Evolutionary conservation across 2,888 invertebrate species (phyloP), one percentile per base, ranked within the genome.

Genomic region (Pseudoips prasinana): DNA sequence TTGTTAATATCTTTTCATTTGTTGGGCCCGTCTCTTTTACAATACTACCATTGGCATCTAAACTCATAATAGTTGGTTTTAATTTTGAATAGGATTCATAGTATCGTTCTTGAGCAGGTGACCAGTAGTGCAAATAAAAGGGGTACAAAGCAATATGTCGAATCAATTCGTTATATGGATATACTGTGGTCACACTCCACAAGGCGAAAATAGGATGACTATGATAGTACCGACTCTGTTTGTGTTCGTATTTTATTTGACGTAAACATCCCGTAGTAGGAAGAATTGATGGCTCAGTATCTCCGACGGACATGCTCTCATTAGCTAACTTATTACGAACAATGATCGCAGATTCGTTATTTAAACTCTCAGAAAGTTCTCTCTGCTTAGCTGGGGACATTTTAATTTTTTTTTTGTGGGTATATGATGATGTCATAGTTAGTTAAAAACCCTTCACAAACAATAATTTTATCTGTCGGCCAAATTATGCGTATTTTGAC

Each of bases 401-500:
- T 25, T 39, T 39, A 18, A 34, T n/a, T n/a, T 33, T 18, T 37
- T 33, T 27, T 37, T 37, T 2, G 10, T 24, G 7, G 33, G 25
- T 33, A 25, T 8, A 33, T 37, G 33, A 30, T n/a, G n/a, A 22
- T 33, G 27, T 9, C n/a, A 29, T 7, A 30, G 36, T 27, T 17
- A n/a, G 20, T 29, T 17, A 33, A 14, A 29, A 22, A 31, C 24
- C 39, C 34, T 18, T 25, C 5, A 29, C 32, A 40, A n/a, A 8
- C 27, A 39, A 34, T 31, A 10, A 39, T 34, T 39, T 34, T 34
- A 25, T 40, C 35, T 8, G 25, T 25, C 25, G 35, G 39, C 34
- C 39, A 40, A 29, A 25, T 22, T 25, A 40, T 40, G 7, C 28
- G 22, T 7, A 35, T 9, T 14, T 17, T 35, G 22, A 36, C 33